Conservation (phyloP, 2,888 invertebrate species). For the Drosophila vallismaia region DNA sequence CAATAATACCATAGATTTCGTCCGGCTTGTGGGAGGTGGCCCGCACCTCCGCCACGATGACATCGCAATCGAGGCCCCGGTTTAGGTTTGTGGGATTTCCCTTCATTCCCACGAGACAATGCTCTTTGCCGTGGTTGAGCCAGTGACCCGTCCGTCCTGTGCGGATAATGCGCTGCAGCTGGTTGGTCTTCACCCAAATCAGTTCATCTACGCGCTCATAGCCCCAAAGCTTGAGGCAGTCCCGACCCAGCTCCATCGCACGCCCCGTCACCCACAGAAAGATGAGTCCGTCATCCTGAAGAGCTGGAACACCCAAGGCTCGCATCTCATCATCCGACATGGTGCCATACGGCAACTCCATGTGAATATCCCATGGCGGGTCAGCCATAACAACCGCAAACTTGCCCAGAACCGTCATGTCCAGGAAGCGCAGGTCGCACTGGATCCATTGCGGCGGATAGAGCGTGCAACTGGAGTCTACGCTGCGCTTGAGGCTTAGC, state of each 20-base stretch:
- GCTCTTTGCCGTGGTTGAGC: constrained; percentile 99
- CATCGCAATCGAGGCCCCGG: constrained; percentile 97
- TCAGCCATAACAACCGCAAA: constrained; percentile 99
- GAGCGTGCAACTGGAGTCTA: constrained; percentile 86
- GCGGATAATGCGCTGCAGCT: constrained; percentile 97
- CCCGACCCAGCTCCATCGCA: constrained; percentile 93
- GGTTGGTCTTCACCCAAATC: constrained; percentile 99
- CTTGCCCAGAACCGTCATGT: constrained; percentile 88
- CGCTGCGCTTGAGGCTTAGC: constrained; percentile 81
- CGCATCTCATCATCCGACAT: constrained; percentile 99
- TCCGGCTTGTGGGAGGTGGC: constrained; percentile 99
- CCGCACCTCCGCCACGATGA: constrained; percentile 98
- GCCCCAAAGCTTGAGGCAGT: constrained; percentile 98
- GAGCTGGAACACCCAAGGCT: constrained; percentile 94
- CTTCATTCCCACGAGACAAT: constrained; percentile 98
- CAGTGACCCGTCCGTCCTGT: constrained; percentile 99
- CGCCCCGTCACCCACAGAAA: constrained; percentile 99
- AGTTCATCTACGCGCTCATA: constrained; percentile 98
- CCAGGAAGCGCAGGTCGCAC: constrained; percentile 91
- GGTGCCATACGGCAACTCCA: constrained; percentile 98
- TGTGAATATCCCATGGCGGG: constrained; percentile 99
- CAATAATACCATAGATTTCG: constrained; percentile 99
- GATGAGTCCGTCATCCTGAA: constrained; percentile 97
- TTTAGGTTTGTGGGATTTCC: constrained; percentile 96
- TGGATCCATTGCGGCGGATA: constrained; percentile 98